Evolutionary conservation across 2,113 vertebrate genomes (phyloP), one percentile per base, ranked within the genome.

Genomic region (Cebidichthys violaceus): DNA sequence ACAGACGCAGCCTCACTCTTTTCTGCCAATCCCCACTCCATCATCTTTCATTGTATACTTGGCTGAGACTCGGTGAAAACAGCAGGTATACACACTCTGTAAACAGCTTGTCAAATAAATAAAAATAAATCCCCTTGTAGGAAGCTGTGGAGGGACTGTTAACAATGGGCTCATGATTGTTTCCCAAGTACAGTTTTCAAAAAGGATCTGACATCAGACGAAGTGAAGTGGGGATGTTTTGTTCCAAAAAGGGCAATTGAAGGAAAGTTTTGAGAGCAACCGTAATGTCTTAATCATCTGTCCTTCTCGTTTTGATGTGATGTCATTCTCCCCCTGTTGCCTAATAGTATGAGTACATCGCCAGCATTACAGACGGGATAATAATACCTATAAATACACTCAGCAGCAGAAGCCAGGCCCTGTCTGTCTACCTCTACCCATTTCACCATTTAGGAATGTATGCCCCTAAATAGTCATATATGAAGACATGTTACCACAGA

Each of bases 381-480:
- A 94, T 92, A 91, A 92, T 92, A 76, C 82, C 84, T 89, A 91
- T 88, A 90, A 92, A 92, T 92, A 90, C 45, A 80, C 75, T 61
- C 74, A 2, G 78, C 81, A 75, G 77, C 74, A 76, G 74, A 82
- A 75, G 83, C 83, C 90, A 90, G 78, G 75, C 79, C 64, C 72
- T 84, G 83, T 90, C 81, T 70, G 79, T 84, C 85, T 90, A 83
- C 87, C 81, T 71, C 74, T 88, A 47, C 83, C 84, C 90, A 90
- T 93, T 91, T 94, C 91, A 93, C 71, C 90, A 78, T 88, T 91
- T 75, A 86, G 87, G 91, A 92, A 94, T 94, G 91, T 80, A 92
- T 92, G 85, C 90, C 92, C 92, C 90, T 93, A 93, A 91, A 94
- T 90, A 91, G 88, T 78, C 82, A 93, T 83, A 87, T 76, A 84